Conservation (phyloP, 2,888 invertebrate genomes). For the Metacarcinus magister region DNA sequence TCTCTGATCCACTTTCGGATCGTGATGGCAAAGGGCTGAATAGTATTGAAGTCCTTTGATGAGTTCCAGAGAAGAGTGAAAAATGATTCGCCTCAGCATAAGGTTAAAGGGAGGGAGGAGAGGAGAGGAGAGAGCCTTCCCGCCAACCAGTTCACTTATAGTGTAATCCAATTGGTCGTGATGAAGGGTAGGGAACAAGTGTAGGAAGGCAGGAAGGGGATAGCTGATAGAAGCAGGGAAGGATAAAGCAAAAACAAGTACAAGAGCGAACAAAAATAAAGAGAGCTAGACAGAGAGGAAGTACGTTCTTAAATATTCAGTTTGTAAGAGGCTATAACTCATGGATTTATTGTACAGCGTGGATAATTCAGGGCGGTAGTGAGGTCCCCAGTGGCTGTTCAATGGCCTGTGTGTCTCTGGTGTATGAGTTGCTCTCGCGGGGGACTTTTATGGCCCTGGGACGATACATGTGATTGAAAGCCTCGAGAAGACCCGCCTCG, state of each 20-base stretch:
- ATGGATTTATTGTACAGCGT: conserved; percentile 3
- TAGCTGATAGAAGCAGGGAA: background rate
- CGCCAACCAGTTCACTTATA: background rate
- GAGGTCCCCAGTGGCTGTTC: background rate
- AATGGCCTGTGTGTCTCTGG: background rate
- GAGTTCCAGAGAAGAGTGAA: background rate
- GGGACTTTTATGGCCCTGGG: background rate
- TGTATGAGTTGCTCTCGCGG: background rate
- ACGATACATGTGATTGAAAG: conserved; percentile 6
- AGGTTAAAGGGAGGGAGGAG: background rate
- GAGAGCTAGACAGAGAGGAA: background rate
- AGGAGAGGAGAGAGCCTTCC: background rate
- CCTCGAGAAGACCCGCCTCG: background rate
- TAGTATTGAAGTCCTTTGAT: background rate
- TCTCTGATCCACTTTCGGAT: background rate
- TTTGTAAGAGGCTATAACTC: background rate
- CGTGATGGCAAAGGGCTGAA: background rate
- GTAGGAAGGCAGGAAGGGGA: background rate
- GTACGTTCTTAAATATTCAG: background rate
- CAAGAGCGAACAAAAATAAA: background rate
- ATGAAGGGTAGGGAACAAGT: background rate
- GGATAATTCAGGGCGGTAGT: conserved; percentile 13
- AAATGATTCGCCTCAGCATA: background rate
- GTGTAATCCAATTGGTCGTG: conserved; percentile 14
- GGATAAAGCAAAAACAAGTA: background rate